Evolutionary conservation across 2,888 invertebrate genomes (phyloP), one percentile per base, ranked within the genome.

Genomic region (Sympetrum striolatum): DNA sequence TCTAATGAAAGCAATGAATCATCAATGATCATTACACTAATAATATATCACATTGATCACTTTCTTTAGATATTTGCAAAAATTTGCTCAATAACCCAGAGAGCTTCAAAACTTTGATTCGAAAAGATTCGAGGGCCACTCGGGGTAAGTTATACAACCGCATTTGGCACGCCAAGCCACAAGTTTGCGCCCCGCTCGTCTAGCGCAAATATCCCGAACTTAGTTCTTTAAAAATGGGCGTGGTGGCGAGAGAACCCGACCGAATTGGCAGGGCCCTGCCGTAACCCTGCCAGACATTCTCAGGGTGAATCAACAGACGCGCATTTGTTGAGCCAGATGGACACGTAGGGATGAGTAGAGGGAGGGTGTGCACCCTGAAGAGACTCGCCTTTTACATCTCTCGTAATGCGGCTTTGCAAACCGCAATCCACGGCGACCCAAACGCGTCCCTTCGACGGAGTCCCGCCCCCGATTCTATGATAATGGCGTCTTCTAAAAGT

Each of bases 291-390:
- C 64, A 64, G 25, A 73, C 73, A 73, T 73, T 58, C 86, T 64
- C 37, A 8, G 35, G 82, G 58, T 82, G 82, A 86, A 86, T 86
- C 86, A 86, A 86, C 86, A 86, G 86, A 58, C 35, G 58, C n/a
- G 86, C 86, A 86, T 58, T 64, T 64, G 86, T 86, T 86, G 86
- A 86, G 58, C 58, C 82, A 82, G 81, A 53, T 58, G 58, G 82
- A 35, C 58, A 82, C 53, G 25, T 31, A 58, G 58, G 53, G 31
- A 35, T 22, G 35, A 58, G 53, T 53, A 82, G 82, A 31, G 31
- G 2, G 22, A 15, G 58, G 25, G 25, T 8, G 35, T 15, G 6
- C 39, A 22, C 22, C 25, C 48, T 4, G 81, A n/a, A 14, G 81
- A 31, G 25, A 48, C 18, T 15, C 31, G 1, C 73, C 73, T 31